Evolutionary conservation across 2,113 vertebrate species (phyloP), one percentile per base, ranked within the genome.

Genomic region (Cavia porcellus): DNA sequence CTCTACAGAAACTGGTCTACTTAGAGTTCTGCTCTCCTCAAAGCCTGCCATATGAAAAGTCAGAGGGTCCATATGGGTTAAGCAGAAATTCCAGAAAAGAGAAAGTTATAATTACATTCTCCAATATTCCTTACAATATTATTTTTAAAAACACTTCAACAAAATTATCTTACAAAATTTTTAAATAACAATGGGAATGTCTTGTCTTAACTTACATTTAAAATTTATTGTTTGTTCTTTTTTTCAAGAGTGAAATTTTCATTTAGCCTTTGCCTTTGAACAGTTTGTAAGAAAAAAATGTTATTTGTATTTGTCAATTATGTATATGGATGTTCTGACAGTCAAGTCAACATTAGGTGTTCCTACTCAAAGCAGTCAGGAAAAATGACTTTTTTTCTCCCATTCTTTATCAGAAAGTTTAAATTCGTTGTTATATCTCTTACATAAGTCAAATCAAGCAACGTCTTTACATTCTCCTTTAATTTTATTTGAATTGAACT

Each of bases 311-410:
- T 92, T 86, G 52, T 92, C 10, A 55, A 32, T 7, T n/a, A 68
- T 64, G 38, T 84, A 38, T 68, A 47, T 45, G 72, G 59, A 80
- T 61, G 8, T 85, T 57, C 20, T 68, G 14, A 80, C 7, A 7
- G 15, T 1, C 2, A 35, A 1, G 19, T 7, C 7, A 28, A 11
- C 14, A 7, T 32, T 4, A 75, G 0, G 0, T 22, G 14, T 4
- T 79, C 1, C 6, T 4, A 17, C 11, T 62, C 30, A n/a, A 7
- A 50, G 8, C 55, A 42, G 2, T 59, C 45, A 52, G 32, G 28
- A 90, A 92, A 89, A 87, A 47, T 83, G 2, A 70, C 20, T 90
- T 64, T 85, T 4, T n/a, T 30, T 72, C 20, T 45, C n/a, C 4
- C 38, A 42, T 66, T 94, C 35, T 74, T 77, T 90, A 14, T 45